Percentiles rank a stretch among this genome's conserved stretches.
phyloP scores from a whole-genome alignment of 2,888 invertebrate genomes.

The Seira musarum region DNA sequence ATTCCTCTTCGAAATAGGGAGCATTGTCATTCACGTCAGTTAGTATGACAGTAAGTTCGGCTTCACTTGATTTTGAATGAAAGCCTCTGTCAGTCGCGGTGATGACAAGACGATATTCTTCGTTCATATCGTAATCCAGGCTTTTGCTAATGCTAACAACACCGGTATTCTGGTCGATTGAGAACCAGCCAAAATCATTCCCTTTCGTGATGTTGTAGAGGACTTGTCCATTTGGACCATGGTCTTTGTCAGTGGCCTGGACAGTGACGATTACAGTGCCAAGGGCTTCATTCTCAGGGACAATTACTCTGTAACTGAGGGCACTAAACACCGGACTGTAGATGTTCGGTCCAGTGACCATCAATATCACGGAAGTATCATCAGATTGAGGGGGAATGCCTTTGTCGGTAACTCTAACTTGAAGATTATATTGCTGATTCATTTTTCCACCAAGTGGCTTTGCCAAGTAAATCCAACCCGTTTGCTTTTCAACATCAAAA shows the following conservation, averaged over 20 bases:
- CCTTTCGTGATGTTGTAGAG: constrained; percentile 88
- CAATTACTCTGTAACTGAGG: constrained; percentile 87
- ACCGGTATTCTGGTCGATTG: constrained; percentile 84
- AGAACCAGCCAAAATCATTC: constrained; percentile 85
- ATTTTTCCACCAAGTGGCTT: constrained; percentile 75
- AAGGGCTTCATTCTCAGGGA: constrained; percentile 88
- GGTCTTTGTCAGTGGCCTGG: constrained; percentile 87
- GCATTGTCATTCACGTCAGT: constrained; percentile 96
- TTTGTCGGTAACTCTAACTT: constrained; percentile 85
- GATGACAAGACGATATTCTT: constrained; percentile 89
- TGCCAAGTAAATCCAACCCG: constrained; percentile 86
- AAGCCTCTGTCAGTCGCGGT: constrained; percentile 88
- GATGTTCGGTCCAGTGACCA: constrained; percentile 89
- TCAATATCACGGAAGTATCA: constrained; percentile 81
- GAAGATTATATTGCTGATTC: constrained; percentile 78
- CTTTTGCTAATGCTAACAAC: constrained; percentile 84
- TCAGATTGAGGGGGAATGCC: constrained; percentile 91
- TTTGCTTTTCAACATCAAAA: constrained; percentile 82
- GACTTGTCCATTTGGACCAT: constrained; percentile 92
- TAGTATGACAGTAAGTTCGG: constrained; percentile 87
- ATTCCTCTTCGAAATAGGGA: constrained; percentile 86
- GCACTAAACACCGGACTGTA: constrained; percentile 87
- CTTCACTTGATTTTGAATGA: constrained; percentile 86
- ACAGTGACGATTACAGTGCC: constrained; percentile 89
- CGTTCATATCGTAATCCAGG: constrained; percentile 89